A percentile compares a stretch with the other conserved stretches of the same genome.
Conservation (phyloP, 1,140 invertebrate genomes). For the Heterodera schachtii region DNA sequence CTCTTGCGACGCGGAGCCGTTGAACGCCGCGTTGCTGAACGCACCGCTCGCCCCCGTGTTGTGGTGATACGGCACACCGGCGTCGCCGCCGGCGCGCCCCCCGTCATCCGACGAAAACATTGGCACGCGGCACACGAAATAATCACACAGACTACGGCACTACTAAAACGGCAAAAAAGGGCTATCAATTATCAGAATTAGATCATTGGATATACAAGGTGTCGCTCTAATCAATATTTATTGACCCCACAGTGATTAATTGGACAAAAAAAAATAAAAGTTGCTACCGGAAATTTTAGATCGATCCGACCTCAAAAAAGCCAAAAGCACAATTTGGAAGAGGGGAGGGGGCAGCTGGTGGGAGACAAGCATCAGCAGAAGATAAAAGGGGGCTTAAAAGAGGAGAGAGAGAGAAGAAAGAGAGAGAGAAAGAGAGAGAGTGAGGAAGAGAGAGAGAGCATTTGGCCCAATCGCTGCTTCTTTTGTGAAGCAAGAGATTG, state of each 20-base stretch:
- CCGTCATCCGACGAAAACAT: neutral
- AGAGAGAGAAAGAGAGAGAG: neutral
- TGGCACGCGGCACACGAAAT: neutral
- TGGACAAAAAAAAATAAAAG: too few relatives aligned
- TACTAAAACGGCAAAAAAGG: too few relatives aligned
- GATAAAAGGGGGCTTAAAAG: too few relatives aligned
- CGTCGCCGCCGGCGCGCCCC: conserved; percentile 2
- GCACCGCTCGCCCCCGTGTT: conserved; percentile 14
- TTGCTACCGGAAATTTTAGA: neutral
- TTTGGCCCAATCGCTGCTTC: neutral
- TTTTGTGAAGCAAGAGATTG: too few relatives aligned
- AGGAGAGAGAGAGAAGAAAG: too few relatives aligned
- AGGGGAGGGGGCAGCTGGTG: neutral
- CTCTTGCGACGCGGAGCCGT: neutral
- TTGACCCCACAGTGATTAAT: too few relatives aligned
- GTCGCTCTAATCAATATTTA: too few relatives aligned
- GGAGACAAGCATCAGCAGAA: neutral
- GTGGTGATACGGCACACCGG: neutral
- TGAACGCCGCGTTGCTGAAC: neutral
- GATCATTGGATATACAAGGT: too few relatives aligned
- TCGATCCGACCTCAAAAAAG: neutral
- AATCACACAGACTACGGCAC: neutral
- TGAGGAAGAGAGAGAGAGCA: neutral
- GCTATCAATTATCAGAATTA: too few relatives aligned
- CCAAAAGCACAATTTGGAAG: too few relatives aligned